Base-by-base conservation (phyloP, 2,797 vertebrate species). In the Danio aesculapii region DNA sequence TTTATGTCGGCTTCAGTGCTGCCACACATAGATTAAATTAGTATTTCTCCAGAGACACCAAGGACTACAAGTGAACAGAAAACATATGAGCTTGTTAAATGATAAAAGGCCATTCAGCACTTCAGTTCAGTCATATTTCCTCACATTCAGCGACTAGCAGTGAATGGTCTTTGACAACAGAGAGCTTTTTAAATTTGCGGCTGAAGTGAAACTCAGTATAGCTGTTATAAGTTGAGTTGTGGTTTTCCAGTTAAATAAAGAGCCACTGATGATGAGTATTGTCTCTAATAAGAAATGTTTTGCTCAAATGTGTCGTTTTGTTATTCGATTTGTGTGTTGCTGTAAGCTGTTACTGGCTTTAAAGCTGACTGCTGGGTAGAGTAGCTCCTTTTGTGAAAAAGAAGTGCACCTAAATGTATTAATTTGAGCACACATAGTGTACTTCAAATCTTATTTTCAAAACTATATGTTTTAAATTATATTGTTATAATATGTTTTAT, bases 281-380 rank as follows among this genome's bases (percentile, higher is more conserved):
- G 30, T 30, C 30, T 30, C 30, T 30, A 30, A 30, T 68, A 6
- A 16, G 43, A 64, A 14, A 79, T 70, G 14, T 52, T 79, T 57
- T 57, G 50, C 43, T 73, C 17, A 64, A 70, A 58, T 64, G 55
- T 83, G 17, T 47, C 19, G 50, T 53, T 72, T 82, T 55, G 44
- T 78, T 78, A n/a, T 58, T 69, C 7, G 11, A 41, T 59, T 78
- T 72, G 70, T 58, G 53, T 69, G n/a, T n/a, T 30, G 30, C 30
- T 30, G 30, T 30, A 30, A 30, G 30, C 3, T 30, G 30, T 30
- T 30, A 30, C 3, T 30, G 30, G 30, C 1, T 30, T 30, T 30
- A 30, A 30, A 30, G 30, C 30, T 30, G 30, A 3, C 30, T 30
- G 30, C 30, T 30, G 30, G 30, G 30, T 30, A 30, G 3, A 30